Evolutionary conservation across 2,113 vertebrate genomes (phyloP), one percentile per base, ranked within the genome.

Genomic region (Hippocampus mohnikei): DNA sequence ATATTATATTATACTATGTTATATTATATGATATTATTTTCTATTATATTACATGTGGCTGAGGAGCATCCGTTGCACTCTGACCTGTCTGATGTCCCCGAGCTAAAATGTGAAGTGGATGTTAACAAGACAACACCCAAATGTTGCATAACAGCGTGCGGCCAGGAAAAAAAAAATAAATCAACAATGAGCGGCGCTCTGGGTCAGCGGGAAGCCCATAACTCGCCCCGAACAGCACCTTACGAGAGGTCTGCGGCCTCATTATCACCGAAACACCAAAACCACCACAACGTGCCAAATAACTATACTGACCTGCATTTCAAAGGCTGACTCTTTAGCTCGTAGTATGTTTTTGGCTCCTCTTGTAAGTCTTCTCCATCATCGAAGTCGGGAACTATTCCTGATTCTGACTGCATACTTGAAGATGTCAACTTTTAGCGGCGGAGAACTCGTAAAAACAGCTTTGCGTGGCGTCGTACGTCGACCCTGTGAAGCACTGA

Each of bases 281-380:
- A 67, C 73, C 73, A 65, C 81, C 68, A 50, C 77, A 71, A 71
- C 67, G 58, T 81, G 85, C 81, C 68, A 86, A 84, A 87, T 90
- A 91, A 89, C 88, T 83, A 37, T 37, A 91, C 94, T 93, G 93
- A 96, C 95, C 96, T 97, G 95, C 91, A 94, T 88, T 93, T 94
- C 75, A 97, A 82, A 18, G 95, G 96, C 77, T 97, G 95, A 87
- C 96, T 98, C 91, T 96, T 98, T 89, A 98, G 86, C 90, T 98
- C 95, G 91, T 98, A 98, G 85, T 97, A 97, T 69, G 95, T 97
- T 91, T 98, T 98, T 48, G 95, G 95, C 75, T 98, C 96, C 86
- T 96, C 95, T 75, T 95, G 94, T 84, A 96, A 95, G 88, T 98
- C 95, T 84, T 96, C 96, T 73, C 92, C 95, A 58, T 94, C 94